Evolutionary conservation across 2,113 vertebrate species (phyloP), one percentile per base, ranked within the genome.

Genomic region (Rhea pennata): DNA sequence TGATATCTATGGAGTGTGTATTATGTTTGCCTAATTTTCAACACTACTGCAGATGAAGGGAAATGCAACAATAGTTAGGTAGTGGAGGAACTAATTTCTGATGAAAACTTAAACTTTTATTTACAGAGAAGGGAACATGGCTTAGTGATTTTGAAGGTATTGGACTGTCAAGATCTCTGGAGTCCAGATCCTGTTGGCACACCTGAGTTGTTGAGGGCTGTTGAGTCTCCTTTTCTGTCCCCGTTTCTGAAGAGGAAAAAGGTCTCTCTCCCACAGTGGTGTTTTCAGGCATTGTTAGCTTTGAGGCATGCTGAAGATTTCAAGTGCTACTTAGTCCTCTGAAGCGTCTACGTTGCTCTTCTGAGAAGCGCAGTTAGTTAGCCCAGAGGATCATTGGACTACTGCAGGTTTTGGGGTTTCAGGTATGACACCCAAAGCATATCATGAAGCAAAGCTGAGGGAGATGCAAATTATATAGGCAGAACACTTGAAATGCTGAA

Each of bases 371-470:
- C 69, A 75, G 14, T 23, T 33, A 46, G 36, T 39, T 51, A 26
- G 22, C 27, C 27, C 44, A 19, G 61, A 59, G 13, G 10, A 9
- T 66, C 36, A 4, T 29, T 54, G 33, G 53, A 5, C 24, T 26
- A 1, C 33, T 82, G n/a, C 62, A 44, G 12, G 10, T 9, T 80
- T 80, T 85, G 33, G 6, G 6, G 17, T 92, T 85, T 56, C 64
- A 40, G 0, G 15, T n/a, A 66, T 1, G 0, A 2, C n/a, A 12
- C 40, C 51, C 17, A 33, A 36, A 36, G 0, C 15, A 5, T 15
- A 8, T 76, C 48, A 40, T 50, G 70, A 78, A 84, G 8, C 10
- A 50, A 44, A 92, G 21, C 11, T 88, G 20, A 7, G 31, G 31
- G 20, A 79, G 67, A 44, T 22, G 13, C 26, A 16, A 48, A 36